These are phyloP conservation scores for Diuraphis noxia DNA, from an alignment of 1,140 invertebrate genomes.

Conservation along the genomic window DNA sequence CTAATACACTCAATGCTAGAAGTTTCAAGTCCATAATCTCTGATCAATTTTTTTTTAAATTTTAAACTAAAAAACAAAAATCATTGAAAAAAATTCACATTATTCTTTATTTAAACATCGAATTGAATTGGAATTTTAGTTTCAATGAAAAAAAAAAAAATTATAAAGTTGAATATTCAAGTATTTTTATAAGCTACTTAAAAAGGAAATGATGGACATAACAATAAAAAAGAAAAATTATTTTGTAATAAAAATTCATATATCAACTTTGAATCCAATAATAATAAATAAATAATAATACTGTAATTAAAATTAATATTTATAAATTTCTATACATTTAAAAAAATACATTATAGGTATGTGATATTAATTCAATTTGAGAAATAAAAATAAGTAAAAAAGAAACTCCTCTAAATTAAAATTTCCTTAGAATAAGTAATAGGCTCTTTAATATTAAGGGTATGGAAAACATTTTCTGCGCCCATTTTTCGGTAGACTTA, in stretches of 20 bases:
- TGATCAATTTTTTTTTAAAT: too few relatives aligned
- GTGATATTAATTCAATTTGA: conserved; percentile 12
- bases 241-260: background rate
- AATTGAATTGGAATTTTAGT: too few relatives aligned
- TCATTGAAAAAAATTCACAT: too few relatives aligned
- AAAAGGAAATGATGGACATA: background rate
- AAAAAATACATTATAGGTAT: background rate
- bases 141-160: background rate
- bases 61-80: too few relatives aligned
- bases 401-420: background rate
- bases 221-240: background rate
- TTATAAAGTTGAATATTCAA: background rate
- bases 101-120: too few relatives aligned
- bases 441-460: conserved; percentile 27
- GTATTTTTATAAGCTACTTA: background rate
- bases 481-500: conserved; percentile 19
- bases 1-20: too few relatives aligned
- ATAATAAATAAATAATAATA: background rate
- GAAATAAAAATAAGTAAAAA: conserved; percentile 7
- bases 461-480: background rate
- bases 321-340: background rate
- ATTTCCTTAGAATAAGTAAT: conserved; percentile 25
- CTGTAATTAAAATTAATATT: background rate
- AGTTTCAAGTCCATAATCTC: too few relatives aligned
- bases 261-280: background rate